Evolutionary conservation across 2,797 vertebrate genomes (phyloP).

Genomic region (Tangara arthus): DNA sequence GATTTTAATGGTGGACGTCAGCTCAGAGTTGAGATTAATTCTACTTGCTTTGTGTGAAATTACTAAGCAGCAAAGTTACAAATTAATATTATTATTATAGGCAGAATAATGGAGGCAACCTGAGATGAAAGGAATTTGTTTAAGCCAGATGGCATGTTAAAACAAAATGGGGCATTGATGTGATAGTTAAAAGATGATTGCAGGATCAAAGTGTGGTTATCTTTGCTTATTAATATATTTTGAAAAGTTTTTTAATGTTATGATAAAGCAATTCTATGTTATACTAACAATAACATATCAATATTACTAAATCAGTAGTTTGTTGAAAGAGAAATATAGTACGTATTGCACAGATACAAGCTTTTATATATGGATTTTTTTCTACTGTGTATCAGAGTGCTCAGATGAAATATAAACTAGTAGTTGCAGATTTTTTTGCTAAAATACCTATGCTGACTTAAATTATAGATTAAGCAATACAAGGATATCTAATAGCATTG

Average conservation of each 20-base stretch:
- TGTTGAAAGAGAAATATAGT: constrained; percentile 50
- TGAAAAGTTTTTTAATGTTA: constrained; percentile 41
- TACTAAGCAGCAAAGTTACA: neutral
- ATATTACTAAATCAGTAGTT: constrained; percentile 42
- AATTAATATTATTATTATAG: neutral
- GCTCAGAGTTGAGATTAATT: neutral
- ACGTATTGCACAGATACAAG: constrained; percentile 59
- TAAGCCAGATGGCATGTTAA: constrained; percentile 25
- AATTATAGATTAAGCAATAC: constrained; percentile 64
- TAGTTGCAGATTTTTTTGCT: constrained; percentile 43
- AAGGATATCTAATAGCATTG: constrained; percentile 56
- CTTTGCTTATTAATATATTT: constrained; percentile 33
- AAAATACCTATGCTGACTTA: constrained; percentile 45
- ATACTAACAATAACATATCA: constrained; percentile 1
- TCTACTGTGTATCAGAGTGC: constrained; percentile 65
- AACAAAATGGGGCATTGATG: neutral
- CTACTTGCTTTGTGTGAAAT: constrained; percentile 1
- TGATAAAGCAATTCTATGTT: neutral
- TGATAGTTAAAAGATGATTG: neutral
- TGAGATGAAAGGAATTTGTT: neutral
- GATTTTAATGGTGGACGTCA: neutral
- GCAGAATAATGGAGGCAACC: neutral
- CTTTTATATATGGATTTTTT: constrained; percentile 75
- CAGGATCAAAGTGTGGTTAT: constrained; percentile 3
- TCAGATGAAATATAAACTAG: constrained; percentile 49